Percentiles rank a stretch among this genome's conserved stretches.
phyloP scores from a whole-genome alignment of 2,113 vertebrate genomes.

The Cephalopholis sonnerati region DNA sequence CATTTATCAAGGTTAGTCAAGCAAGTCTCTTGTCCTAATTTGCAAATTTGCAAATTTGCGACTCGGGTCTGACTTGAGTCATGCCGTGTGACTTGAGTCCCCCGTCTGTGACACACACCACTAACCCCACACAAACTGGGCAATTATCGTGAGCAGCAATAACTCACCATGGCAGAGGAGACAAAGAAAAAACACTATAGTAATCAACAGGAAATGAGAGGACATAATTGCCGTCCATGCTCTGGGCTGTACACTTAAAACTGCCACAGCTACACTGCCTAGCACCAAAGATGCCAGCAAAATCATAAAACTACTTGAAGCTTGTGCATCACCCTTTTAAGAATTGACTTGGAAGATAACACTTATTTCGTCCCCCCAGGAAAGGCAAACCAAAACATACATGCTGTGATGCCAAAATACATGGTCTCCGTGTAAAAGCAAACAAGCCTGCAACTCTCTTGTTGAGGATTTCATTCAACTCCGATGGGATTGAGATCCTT shows the following conservation, averaged over 20 bases:
- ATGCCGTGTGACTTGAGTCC: too few relatives aligned
- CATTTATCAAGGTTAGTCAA: too few relatives aligned
- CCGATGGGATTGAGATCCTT: conserved; percentile 1
- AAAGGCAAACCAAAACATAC: background rate
- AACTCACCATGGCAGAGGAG: background rate
- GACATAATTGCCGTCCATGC: background rate
- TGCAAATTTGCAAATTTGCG: too few relatives aligned
- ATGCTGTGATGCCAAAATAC: background rate
- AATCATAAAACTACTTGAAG: background rate
- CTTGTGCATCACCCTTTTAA: background rate
- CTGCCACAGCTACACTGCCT: background rate
- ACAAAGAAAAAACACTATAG: background rate
- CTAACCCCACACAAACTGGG: background rate
- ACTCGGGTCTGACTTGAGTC: too few relatives aligned
- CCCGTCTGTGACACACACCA: background rate
- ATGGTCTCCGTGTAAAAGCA: background rate
- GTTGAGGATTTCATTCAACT: background rate
- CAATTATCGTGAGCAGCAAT: background rate
- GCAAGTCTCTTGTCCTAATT: too few relatives aligned
- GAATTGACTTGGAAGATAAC: background rate
- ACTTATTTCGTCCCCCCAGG: background rate
- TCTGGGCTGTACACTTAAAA: background rate
- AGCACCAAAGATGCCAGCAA: background rate
- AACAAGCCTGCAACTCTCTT: conserved; percentile 1
- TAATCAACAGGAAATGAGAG: background rate